Base-by-base conservation (phyloP, 2,797 vertebrate genomes). In the Anisognathus igniventris region DNA sequence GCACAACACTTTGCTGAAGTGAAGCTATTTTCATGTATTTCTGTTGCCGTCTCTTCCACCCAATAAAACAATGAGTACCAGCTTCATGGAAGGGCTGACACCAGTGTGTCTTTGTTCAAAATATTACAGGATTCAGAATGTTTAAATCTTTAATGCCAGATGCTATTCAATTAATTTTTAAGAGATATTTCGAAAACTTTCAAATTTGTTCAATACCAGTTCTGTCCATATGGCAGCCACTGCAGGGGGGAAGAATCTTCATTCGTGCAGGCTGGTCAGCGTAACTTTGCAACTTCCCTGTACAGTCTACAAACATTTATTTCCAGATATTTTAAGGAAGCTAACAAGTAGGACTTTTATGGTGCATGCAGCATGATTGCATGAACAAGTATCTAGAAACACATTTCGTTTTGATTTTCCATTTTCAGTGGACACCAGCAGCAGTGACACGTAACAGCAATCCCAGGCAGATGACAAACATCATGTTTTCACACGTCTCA, bases 301-400 rank as follows among this genome's bases (percentile, higher is more conserved):
- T 60, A 78, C 47, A 91, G 68, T 77, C 60, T 12, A 45, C 10
- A 23, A 51, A 83, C 33, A 48, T 85, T 58, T 82, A 77, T 88
- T 93, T 76, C 84, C 88, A 88, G 60, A 48, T 72, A 87, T 86
- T 94, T 93, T 79, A 93, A 96, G 67, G 71, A 94, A 80, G 44
- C 74, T 78, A 91, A 91, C 57, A 73, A 94, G 65, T 45, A 80
- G 48, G 68, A 91, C 77, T 92, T 91, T 12, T 47, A 84, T 58
- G 78, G 45, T 77, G 67, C 86, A 62, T 79, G 88, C 82, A 85
- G 78, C 40, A 50, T 35, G 51, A 61, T 79, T 92, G 83, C 70
- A 94, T 89, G 95, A 94, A 89, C 71, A 80, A 60, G 30, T 70
- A 72, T 78, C 65, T 75, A 58, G 58, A 64, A 67, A 19, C 48